Conservation (phyloP, 2,797 vertebrate genomes). For the Tamandua tetradactyla region DNA sequence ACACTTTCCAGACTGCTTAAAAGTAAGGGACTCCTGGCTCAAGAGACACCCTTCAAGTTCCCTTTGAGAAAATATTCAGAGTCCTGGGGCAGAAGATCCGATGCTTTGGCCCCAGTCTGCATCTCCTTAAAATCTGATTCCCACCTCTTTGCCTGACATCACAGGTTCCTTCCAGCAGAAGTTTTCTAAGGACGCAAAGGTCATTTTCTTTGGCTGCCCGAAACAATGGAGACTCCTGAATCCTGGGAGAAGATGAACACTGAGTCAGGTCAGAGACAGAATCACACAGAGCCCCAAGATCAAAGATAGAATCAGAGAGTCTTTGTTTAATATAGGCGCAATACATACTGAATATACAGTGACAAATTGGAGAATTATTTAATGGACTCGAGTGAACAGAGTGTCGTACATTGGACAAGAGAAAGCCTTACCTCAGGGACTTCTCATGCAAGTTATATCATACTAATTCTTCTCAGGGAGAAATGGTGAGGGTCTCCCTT, state of each 20-base stretch:
- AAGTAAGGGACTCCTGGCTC: background rate
- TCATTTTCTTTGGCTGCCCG: conserved; percentile 92
- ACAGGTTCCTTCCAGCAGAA: conserved; percentile 89
- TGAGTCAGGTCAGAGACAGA: background rate
- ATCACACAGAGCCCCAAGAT: background rate
- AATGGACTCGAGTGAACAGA: background rate
- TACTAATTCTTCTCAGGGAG: background rate
- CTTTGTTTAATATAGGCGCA: fast-evolving
- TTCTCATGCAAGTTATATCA: background rate
- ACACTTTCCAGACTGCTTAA: background rate
- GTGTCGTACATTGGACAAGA: background rate
- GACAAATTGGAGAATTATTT: background rate
- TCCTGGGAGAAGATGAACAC: conserved; percentile 81
- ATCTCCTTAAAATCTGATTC: background rate
- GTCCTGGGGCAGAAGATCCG: background rate
- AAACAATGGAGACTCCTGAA: conserved; percentile 93
- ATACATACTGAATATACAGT: no score
- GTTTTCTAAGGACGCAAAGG: conserved; percentile 90
- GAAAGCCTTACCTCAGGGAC: background rate
- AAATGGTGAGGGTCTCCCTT: no score
- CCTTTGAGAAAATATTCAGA: background rate
- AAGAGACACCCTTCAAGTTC: background rate
- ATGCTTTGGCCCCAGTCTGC: background rate
- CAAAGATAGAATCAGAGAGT: background rate
- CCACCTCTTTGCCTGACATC: conserved; percentile 94